Evolutionary conservation across 1,140 invertebrate genomes (phyloP).

Genomic region (Aphis craccivora): DNA sequence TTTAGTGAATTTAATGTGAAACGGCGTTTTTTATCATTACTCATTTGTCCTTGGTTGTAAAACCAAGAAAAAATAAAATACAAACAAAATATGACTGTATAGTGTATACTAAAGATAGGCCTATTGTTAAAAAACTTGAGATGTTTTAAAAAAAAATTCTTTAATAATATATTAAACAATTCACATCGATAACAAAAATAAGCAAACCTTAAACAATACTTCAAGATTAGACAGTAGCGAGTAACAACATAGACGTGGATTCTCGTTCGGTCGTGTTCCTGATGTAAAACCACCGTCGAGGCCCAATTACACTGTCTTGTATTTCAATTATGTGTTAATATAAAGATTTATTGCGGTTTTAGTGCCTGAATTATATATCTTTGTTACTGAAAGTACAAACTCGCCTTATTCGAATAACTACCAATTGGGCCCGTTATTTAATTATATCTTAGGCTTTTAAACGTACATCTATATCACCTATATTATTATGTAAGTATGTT

Average conservation of each 20-base stretch:
- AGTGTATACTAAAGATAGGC: not conserved
- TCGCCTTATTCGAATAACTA: not conserved
- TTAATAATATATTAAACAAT: too few relatives aligned
- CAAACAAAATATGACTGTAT: not conserved
- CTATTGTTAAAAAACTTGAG: not conserved
- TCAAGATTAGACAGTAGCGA: not conserved
- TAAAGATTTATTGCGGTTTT: not conserved
- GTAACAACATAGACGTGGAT: not conserved
- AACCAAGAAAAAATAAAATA: not conserved
- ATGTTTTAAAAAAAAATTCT: not conserved
- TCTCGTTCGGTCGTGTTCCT: not conserved
- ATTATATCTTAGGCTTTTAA: not conserved
- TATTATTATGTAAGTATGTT: not conserved
- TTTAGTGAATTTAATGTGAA: too few relatives aligned
- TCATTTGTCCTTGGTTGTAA: not conserved
- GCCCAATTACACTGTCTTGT: not conserved
- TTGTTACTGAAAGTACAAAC: not conserved
- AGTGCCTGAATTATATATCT: not conserved
- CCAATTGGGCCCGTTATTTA: not conserved
- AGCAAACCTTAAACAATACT: not conserved
- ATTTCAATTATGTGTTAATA: not conserved
- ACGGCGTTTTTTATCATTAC: too few relatives aligned
- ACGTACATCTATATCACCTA: not conserved
- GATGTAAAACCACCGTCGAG: not conserved
- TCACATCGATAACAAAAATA: not conserved